These are phyloP conservation scores for Neofelis nebulosa DNA, from an alignment of 2,113 vertebrate species.

Conservation along the genomic window DNA sequence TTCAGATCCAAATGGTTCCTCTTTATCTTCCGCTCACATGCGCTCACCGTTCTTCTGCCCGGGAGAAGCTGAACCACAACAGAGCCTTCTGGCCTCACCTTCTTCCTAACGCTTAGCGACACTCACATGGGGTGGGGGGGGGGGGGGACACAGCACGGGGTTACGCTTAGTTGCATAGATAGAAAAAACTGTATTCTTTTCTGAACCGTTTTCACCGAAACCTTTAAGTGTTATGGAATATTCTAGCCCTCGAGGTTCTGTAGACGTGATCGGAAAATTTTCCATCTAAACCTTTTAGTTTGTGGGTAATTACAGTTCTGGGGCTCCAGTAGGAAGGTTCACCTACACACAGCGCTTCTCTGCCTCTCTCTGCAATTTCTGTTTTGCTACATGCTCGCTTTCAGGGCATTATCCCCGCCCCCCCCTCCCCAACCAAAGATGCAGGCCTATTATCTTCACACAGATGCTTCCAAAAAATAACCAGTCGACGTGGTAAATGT, in stretches of 20 bases:
- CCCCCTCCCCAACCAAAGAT: rapidly evolving
- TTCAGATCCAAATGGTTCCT: neutral
- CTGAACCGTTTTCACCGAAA: neutral
- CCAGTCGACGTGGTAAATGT: neutral
- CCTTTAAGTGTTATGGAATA: neutral
- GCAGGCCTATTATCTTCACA: neutral
- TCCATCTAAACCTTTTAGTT: neutral
- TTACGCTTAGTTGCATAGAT: neutral
- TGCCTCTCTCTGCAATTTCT: no score
- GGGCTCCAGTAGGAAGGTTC: no score
- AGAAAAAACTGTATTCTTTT: neutral
- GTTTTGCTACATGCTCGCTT: neutral
- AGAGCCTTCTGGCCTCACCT: neutral
- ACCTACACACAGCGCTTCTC: neutral
- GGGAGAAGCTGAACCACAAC: neutral
- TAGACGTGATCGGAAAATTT: neutral
- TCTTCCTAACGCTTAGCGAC: neutral
- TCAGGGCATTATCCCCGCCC: neutral
- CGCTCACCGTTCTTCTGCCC: neutral
- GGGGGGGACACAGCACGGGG: neutral
- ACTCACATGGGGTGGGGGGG: neutral
- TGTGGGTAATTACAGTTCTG: neutral
- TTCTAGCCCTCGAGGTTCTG: neutral
- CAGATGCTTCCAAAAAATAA: neutral
- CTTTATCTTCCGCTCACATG: neutral